A percentile compares a stretch with the other conserved stretches of the same genome.
Evolutionary conservation across 2,888 invertebrate species (phyloP).

Genomic region (Latheticus oryzae): DNA sequence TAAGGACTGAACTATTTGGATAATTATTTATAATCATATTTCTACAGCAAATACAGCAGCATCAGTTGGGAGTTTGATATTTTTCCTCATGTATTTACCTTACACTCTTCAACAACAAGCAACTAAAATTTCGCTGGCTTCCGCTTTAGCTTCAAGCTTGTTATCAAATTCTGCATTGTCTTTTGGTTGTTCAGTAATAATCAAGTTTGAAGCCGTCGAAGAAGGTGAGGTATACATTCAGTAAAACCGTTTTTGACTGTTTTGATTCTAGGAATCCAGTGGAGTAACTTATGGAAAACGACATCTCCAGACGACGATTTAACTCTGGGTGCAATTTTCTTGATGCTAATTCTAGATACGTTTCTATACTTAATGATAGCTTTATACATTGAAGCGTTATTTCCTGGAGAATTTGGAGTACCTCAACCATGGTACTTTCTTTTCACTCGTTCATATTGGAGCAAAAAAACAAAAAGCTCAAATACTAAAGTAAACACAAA

Average conservation of each 20-base stretch:
- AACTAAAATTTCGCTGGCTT: constrained; percentile 68
- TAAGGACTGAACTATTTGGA: not conserved
- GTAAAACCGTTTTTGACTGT: not conserved
- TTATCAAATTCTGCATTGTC: constrained; percentile 82
- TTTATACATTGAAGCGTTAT: constrained; percentile 84
- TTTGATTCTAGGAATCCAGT: constrained; percentile 63
- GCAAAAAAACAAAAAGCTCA: too few species aligned
- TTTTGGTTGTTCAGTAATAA: constrained; percentile 77
- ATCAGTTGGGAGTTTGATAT: constrained; percentile 77
- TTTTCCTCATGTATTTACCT: constrained; percentile 79
- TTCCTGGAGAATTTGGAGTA: constrained; percentile 86
- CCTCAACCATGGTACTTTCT: constrained; percentile 84
- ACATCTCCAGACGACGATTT: constrained; percentile 75
- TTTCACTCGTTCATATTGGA: constrained; percentile 63
- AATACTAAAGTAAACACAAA: not conserved
- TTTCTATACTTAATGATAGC: constrained; percentile 79
- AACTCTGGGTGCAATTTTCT: constrained; percentile 74
- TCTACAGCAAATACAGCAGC: constrained; percentile 78
- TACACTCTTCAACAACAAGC: constrained; percentile 73
- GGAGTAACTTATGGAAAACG: constrained; percentile 71
- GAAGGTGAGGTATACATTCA: constrained; percentile 65
- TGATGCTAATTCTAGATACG: constrained; percentile 77
- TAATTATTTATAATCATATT: not conserved
- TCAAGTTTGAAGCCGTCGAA: constrained; percentile 76
- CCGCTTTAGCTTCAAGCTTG: constrained; percentile 74